Base-by-base conservation (phyloP, 2,888 invertebrate genomes). In the Terebella lapidaria region DNA sequence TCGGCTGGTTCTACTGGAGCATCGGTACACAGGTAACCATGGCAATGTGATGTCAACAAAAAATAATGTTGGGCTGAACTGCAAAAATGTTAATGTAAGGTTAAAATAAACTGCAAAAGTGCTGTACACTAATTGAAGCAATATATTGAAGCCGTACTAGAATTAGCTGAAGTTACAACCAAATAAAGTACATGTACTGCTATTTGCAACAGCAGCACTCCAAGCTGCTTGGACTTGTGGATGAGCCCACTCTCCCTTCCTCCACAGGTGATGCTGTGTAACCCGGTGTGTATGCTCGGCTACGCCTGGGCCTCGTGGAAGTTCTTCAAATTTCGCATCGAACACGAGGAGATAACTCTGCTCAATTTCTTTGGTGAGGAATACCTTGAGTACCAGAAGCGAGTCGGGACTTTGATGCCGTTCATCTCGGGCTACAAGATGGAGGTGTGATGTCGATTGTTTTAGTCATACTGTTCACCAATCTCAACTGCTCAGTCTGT, bases 1-100 rank as follows among this genome's bases (percentile, higher is more conserved):
- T 94, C 2, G 97, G 97, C 15, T 99, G 97, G 97, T 96, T 97
- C 84, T 91, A 92, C 83, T 99, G 97, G 97, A 91, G 94, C 20
- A 86, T 99, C 61, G 97, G 96, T 47, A 99, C 97, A 15, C 99
- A 99, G 87, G 88, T 96, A 29, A 63, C 10, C 18, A n/a, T n/a
- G 42, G 42, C n/a, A 35, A 35, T 15, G 10, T 35, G 42, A 35
- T 15, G 42, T 15, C 42, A 15, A 35, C n/a, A 35, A 35, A 15
- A 10, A 35, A 35, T n/a, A 35, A 15, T 35, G 42, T 35, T 35
- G 42, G n/a, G n/a, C n/a, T n/a, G n/a, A n/a, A n/a, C n/a, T n/a
- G n/a, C n/a, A n/a, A n/a, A n/a, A n/a, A n/a, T n/a, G n/a, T n/a
- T n/a, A n/a, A n/a, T n/a, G n/a, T n/a, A n/a, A n/a, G n/a, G n/a